Conservation (phyloP, 2,888 invertebrate genomes). For the Drosophila acutilabella region DNA sequence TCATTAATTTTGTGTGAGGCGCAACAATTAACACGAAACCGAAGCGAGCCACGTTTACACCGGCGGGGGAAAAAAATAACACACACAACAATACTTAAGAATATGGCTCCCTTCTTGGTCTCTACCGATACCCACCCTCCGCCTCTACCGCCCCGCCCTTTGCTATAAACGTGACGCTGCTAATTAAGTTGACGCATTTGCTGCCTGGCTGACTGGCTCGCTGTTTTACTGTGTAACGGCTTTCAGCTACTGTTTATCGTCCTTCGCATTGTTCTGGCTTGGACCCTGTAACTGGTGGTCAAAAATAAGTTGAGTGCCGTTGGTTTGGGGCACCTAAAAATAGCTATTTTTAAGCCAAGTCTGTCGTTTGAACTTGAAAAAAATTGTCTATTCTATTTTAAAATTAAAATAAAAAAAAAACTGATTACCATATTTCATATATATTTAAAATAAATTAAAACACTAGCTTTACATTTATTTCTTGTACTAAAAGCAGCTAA, state of each 20-base stretch:
- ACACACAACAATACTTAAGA: slow-evolving; percentile 71
- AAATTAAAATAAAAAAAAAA: no score
- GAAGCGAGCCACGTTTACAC: slow-evolving; percentile 46
- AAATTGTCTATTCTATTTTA: no score
- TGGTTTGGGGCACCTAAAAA: no score
- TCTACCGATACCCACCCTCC: not conserved
- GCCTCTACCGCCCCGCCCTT: slow-evolving; percentile 1
- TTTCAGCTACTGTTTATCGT: slow-evolving; percentile 19
- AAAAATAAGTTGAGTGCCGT: not conserved
- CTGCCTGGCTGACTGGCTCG: slow-evolving; percentile 53
- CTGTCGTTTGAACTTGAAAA: no score
- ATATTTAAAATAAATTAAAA: no score
- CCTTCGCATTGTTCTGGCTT: slow-evolving; percentile 6
- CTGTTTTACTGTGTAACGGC: slow-evolving; percentile 40
- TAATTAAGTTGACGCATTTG: slow-evolving; percentile 80
- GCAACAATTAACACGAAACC: slow-evolving; percentile 79
- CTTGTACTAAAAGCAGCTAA: no score
- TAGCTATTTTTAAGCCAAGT: no score
- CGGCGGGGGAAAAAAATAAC: slow-evolving; percentile 8
- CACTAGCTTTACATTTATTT: no score
- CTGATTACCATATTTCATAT: no score
- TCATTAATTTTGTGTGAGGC: slow-evolving; percentile 80
- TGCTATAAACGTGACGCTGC: slow-evolving; percentile 74
- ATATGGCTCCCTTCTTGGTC: slow-evolving; percentile 55
- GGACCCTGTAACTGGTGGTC: not conserved